Percentiles rank a stretch among this genome's conserved stretches.
phyloP scores from a whole-genome alignment of 2,888 invertebrate species.

The Sphinx pinastri region DNA sequence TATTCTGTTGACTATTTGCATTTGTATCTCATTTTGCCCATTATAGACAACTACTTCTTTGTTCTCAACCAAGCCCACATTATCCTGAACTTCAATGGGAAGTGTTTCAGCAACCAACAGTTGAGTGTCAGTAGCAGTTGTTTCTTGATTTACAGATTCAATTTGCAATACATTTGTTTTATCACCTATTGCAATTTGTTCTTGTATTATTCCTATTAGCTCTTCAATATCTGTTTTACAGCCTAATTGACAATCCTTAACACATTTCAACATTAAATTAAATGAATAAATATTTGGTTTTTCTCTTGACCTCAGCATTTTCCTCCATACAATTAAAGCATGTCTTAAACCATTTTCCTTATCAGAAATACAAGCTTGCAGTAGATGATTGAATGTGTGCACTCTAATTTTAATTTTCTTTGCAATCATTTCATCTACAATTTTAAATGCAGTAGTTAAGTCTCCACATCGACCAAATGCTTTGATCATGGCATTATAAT shows the following conservation, averaged over 20 bases:
- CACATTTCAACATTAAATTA: slow-evolving; percentile 91
- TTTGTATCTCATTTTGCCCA: slow-evolving; percentile 30
- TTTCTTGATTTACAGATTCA: slow-evolving; percentile 29
- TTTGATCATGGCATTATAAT: slow-evolving; percentile 95
- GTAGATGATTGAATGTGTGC: slow-evolving; percentile 90
- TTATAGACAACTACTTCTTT: slow-evolving; percentile 2
- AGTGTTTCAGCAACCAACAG: slow-evolving; percentile 25
- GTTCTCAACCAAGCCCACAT: neutral
- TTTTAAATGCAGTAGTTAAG: slow-evolving; percentile 88
- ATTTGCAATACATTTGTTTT: slow-evolving; percentile 38
- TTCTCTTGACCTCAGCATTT: slow-evolving; percentile 87
- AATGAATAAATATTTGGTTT: slow-evolving; percentile 89
- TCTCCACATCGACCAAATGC: slow-evolving; percentile 94
- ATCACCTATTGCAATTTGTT: slow-evolving; percentile 41
- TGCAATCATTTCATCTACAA: slow-evolving; percentile 93
- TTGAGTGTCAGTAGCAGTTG: neutral
- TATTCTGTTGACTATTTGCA: slow-evolving; percentile 47
- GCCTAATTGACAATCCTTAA: slow-evolving; percentile 92
- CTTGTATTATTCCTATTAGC: slow-evolving; percentile 64
- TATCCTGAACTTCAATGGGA: neutral
- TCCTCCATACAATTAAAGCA: slow-evolving; percentile 93
- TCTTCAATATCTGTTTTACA: slow-evolving; percentile 83
- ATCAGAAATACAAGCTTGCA: slow-evolving; percentile 93
- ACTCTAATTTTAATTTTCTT: slow-evolving; percentile 85
- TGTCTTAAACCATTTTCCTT: slow-evolving; percentile 91